A percentile compares a stretch with the other conserved stretches of the same genome.
Conservation (phyloP, 2,797 vertebrate species). For the Astyanax mexicanus region DNA sequence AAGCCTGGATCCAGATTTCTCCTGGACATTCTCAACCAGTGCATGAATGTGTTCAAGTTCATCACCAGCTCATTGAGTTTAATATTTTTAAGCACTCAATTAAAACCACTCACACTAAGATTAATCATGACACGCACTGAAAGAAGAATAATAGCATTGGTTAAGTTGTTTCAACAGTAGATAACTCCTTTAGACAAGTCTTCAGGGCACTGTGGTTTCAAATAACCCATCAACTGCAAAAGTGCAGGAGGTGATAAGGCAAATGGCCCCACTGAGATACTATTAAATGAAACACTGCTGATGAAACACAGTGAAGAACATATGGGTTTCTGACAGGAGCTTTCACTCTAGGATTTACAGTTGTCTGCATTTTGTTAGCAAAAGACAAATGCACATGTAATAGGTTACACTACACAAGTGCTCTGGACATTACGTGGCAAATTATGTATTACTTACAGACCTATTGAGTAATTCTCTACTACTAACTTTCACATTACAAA, state of each 20-base stretch:
- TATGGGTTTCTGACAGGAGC: background rate
- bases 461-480: background rate
- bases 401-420: background rate
- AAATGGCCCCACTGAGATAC: background rate
- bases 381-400: background rate
- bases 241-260: background rate
- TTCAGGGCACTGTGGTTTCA: background rate
- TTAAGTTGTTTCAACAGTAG: background rate
- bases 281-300: background rate
- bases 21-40: too few relatives aligned
- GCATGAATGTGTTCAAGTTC: too few relatives aligned
- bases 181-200: background rate
- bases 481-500: too few relatives aligned
- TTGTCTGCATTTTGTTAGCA: background rate
- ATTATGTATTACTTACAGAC: background rate
- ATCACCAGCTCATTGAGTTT: too few relatives aligned
- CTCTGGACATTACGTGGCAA: background rate
- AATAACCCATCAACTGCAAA: background rate
- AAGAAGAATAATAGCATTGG: background rate
- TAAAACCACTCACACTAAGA: too few relatives aligned
- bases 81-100: conserved; percentile 6
- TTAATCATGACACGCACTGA: conserved; percentile 9
- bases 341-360: background rate
- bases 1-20: too few relatives aligned
- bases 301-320: background rate